A percentile compares a stretch with the other conserved stretches of the same genome.
These are phyloP conservation scores for Peromyscus polionotus DNA, from an alignment of 2,113 vertebrate genomes.

Conservation along the genomic window DNA sequence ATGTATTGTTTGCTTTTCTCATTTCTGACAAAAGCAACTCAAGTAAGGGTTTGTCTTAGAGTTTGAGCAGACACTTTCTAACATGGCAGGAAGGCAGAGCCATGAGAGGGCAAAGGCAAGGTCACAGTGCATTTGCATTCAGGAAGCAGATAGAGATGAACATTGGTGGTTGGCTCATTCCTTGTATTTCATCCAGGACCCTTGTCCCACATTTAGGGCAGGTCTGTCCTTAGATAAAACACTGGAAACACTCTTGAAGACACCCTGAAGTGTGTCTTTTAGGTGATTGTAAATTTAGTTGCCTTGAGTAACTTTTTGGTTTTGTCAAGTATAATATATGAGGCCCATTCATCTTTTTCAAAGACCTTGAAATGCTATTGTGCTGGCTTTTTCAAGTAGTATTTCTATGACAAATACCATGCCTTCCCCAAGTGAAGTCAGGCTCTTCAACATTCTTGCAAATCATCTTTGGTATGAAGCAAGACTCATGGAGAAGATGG, in stretches of 20 bases:
- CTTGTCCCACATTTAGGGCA: background rate
- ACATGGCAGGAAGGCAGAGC: background rate
- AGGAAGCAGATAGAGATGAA: background rate
- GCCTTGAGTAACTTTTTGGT: background rate
- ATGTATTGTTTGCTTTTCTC: background rate
- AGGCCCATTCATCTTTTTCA: background rate
- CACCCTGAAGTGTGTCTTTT: background rate
- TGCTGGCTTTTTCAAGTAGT: background rate
- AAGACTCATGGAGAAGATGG: background rate
- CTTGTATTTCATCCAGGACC: background rate
- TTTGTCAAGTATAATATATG: background rate
- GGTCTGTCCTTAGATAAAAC: background rate
- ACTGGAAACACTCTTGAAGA: background rate
- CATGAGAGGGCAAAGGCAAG: background rate
- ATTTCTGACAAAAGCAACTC: background rate
- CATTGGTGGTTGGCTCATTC: background rate
- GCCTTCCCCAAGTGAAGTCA: background rate
- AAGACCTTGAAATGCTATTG: background rate
- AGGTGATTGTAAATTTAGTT: background rate
- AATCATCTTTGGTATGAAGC: conserved; percentile 3
- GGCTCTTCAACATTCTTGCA: conserved; percentile 35
- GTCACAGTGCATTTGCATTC: background rate
- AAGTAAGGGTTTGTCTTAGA: background rate
- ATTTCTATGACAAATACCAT: conserved; percentile 11
- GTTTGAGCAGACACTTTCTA: background rate